These are phyloP conservation scores for Zosterops pallidus DNA, from an alignment of 2,113 vertebrate genomes.

Conservation along the genomic window DNA sequence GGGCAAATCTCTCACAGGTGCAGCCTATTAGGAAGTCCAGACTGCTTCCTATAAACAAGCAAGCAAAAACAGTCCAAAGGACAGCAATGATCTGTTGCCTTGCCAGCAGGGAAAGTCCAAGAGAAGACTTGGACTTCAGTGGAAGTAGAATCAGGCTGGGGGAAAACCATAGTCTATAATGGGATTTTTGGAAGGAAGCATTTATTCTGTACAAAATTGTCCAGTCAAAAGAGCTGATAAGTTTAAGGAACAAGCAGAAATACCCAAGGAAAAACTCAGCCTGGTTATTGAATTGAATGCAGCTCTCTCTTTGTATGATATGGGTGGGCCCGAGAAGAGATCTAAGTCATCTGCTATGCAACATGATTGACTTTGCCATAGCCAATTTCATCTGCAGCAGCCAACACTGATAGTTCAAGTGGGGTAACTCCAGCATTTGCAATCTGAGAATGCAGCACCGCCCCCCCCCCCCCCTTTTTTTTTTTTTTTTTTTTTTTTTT, in stretches of 20 bases:
- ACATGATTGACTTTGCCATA: neutral
- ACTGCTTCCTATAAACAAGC: neutral
- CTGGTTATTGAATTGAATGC: neutral
- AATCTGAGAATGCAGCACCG: neutral
- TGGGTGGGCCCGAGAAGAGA: neutral
- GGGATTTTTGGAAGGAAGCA: neutral
- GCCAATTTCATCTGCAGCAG: neutral
- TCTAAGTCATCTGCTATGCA: neutral
- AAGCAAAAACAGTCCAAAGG: neutral
- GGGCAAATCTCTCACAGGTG: conserved; percentile 27
- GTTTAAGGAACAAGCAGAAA: neutral
- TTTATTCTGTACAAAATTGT: neutral
- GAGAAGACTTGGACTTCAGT: neutral
- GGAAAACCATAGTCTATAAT: neutral
- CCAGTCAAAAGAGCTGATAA: neutral
- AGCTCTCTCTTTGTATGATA: neutral
- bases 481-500: neutral
- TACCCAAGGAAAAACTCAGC: neutral
- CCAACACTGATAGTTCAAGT: neutral
- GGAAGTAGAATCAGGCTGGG: neutral
- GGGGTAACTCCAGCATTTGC: neutral
- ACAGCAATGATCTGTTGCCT: neutral
- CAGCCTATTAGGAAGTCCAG: conserved; percentile 13
- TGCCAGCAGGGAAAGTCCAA: neutral
- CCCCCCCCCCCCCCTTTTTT: neutral